phyloP scores from a whole-genome alignment of 2,888 invertebrate genomes.

The Lepidochrysops patricia region DNA sequence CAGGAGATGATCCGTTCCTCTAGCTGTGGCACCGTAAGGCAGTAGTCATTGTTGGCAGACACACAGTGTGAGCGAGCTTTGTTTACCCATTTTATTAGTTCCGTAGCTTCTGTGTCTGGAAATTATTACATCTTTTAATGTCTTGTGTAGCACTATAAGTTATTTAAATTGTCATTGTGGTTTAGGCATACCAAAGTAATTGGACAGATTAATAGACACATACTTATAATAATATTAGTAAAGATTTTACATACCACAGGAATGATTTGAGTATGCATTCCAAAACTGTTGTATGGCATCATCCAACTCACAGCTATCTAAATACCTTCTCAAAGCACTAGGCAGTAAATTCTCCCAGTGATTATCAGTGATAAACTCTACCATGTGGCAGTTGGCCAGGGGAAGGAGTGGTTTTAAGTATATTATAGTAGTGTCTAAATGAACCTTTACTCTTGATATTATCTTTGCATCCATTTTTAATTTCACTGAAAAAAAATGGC shows the following conservation, averaged over 20 bases:
- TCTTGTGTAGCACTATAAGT: no score
- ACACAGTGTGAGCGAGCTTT: constrained; percentile 40
- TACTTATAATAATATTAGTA: no score
- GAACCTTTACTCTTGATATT: constrained; percentile 35
- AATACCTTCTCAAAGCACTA: constrained; percentile 57
- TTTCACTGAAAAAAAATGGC: constrained; percentile 21
- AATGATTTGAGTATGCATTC: constrained; percentile 24
- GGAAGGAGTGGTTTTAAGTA: constrained; percentile 76
- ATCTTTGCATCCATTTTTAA: constrained; percentile 36
- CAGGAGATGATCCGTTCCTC: constrained; percentile 43
- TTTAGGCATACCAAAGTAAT: no score
- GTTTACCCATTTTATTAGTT: constrained; percentile 42
- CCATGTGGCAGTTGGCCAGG: constrained; percentile 86
- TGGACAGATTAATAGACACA: no score
- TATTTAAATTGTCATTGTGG: no score
- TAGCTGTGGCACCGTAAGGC: constrained; percentile 54
- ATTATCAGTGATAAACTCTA: constrained; percentile 74
- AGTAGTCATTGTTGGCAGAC: constrained; percentile 48
- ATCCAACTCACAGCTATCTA: constrained; percentile 53
- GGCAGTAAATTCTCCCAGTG: constrained; percentile 79
- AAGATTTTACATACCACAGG: neutral
- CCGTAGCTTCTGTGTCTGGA: constrained; percentile 32
- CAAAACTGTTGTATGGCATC: constrained; percentile 69
- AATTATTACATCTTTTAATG: no score
- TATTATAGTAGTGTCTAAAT: constrained; percentile 64